A percentile compares a stretch with the other conserved stretches of the same genome.
phyloP scores from a whole-genome alignment of 2,797 vertebrate species.

The Staurois parvus region DNA sequence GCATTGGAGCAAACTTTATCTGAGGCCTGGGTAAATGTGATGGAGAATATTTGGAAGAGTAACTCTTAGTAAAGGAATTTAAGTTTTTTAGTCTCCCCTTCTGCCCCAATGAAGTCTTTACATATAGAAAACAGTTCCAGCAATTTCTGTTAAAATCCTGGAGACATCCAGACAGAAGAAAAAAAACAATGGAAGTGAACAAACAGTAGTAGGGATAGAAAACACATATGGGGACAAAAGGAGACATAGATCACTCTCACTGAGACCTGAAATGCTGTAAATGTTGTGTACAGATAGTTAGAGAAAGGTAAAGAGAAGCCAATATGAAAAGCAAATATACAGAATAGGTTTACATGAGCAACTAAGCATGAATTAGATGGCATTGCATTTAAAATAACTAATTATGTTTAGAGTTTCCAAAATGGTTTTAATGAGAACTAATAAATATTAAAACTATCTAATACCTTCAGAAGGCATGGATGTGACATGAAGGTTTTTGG shows the following conservation, averaged over 20 bases:
- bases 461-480: too few species aligned
- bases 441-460: too few species aligned
- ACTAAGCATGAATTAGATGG: neutral
- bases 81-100: too few species aligned
- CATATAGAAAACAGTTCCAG: neutral
- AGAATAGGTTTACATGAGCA: neutral
- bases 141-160: neutral
- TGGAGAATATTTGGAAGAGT: too few species aligned
- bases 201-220: constrained; percentile 16
- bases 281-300: constrained; percentile 34
- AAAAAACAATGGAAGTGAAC: neutral
- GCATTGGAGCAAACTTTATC: too few species aligned
- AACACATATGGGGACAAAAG: constrained; percentile 28
- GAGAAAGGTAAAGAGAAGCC: constrained; percentile 13
- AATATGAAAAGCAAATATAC: constrained; percentile 14
- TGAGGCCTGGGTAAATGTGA: too few species aligned
- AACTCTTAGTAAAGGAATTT: too few species aligned
- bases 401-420: too few species aligned
- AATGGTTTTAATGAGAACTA: too few species aligned
- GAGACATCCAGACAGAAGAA: neutral
- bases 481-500: too few species aligned
- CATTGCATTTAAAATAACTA: neutral
- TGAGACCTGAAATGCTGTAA: constrained; percentile 34
- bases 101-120: too few species aligned
- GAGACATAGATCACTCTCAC: constrained; percentile 21